Percentiles rank a stretch among this genome's conserved stretches.
phyloP scores from a whole-genome alignment of 2,797 vertebrate genomes.

The Megalops cyprinoides region DNA sequence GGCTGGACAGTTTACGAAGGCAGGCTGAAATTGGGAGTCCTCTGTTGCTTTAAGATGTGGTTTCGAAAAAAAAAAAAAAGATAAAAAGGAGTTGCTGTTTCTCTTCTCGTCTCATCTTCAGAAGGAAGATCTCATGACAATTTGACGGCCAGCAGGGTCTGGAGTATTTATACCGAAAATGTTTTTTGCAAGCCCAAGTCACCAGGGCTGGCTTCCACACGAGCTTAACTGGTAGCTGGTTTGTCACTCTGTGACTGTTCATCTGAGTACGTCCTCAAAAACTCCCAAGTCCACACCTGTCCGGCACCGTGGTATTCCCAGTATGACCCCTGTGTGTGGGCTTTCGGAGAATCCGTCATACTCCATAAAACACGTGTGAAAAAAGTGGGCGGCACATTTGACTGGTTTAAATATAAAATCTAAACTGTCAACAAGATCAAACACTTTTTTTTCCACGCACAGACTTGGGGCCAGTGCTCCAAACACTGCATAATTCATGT shows the following conservation, averaged over 20 bases:
- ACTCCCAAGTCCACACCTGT: slow-evolving; percentile 75
- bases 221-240: slow-evolving; percentile 70
- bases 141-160: slow-evolving; percentile 65
- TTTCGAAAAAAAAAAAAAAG: slow-evolving; percentile 6
- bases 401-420: background rate
- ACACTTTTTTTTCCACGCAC: slow-evolving; percentile 63
- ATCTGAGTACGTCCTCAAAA: slow-evolving; percentile 80
- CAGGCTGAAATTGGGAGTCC: too few species aligned
- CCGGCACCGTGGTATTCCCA: slow-evolving; percentile 69
- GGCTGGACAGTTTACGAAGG: too few species aligned
- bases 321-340: slow-evolving; percentile 65
- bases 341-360: slow-evolving; percentile 67
- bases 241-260: slow-evolving; percentile 65
- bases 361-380: slow-evolving; percentile 71
- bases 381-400: slow-evolving; percentile 60
- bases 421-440: slow-evolving; percentile 76
- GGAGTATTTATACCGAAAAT: slow-evolving; percentile 72
- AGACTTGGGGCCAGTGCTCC: slow-evolving; percentile 78
- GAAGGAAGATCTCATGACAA: slow-evolving; percentile 64
- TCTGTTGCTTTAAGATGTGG: background rate
- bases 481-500: slow-evolving; percentile 80
- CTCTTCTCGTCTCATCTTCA: slow-evolving; percentile 4
- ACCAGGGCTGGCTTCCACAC: slow-evolving; percentile 76
- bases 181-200: slow-evolving; percentile 78
- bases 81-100: background rate